These are phyloP conservation scores for Folsomia manolachei DNA, from an alignment of 2,888 invertebrate species.

Conservation along the genomic window DNA sequence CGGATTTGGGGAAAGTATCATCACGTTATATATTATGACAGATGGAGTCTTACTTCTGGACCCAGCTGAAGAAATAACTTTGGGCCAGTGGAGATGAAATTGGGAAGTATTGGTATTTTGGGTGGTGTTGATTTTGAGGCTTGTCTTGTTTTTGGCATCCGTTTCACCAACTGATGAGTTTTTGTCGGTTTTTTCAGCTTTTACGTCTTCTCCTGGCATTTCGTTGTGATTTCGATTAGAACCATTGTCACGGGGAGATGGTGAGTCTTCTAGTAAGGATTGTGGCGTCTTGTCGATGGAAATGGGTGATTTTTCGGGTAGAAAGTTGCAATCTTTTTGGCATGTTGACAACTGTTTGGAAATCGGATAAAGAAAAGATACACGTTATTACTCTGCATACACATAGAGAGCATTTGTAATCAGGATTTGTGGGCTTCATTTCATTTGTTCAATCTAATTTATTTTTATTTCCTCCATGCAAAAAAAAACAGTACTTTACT, in stretches of 20 bases:
- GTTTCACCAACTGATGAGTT: neutral
- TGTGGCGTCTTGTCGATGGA: neutral
- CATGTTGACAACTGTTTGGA: slow-evolving; percentile 36
- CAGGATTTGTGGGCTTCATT: neutral
- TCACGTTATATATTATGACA: neutral
- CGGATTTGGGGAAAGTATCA: neutral
- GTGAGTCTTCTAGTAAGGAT: no score
- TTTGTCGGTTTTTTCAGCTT: neutral
- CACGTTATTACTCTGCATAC: neutral
- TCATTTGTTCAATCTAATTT: neutral
- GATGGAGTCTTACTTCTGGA: neutral
- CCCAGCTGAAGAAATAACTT: neutral
- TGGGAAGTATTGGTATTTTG: neutral
- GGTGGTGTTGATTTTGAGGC: neutral
- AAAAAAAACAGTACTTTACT: neutral
- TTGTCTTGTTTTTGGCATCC: neutral
- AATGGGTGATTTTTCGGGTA: slow-evolving; percentile 11
- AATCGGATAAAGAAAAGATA: slow-evolving; percentile 19
- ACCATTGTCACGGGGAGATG: neutral
- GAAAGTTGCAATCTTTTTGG: slow-evolving; percentile 31
- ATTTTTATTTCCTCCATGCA: neutral
- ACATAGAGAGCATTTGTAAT: neutral
- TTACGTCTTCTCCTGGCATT: no score
- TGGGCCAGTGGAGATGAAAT: slow-evolving; percentile 14
- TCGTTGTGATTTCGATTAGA: neutral